Percentiles rank a stretch among this genome's conserved stretches.
These are phyloP conservation scores for Limosa lapponica DNA, from an alignment of 2,797 vertebrate genomes.

Conservation along the genomic window DNA sequence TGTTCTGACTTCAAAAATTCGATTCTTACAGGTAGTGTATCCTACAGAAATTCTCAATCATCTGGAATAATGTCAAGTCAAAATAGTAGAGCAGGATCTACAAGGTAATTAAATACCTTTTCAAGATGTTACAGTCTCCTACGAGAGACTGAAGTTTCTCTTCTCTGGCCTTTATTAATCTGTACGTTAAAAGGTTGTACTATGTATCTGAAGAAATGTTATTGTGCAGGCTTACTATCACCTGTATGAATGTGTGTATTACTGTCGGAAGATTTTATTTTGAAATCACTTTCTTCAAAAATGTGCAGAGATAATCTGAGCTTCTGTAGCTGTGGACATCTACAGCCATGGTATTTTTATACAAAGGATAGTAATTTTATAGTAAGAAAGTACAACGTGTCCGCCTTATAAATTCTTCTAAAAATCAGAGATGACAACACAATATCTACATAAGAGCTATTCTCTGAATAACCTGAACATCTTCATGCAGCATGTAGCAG, in stretches of 20 bases:
- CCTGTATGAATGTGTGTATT: not conserved
- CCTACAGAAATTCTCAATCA: conserved; percentile 44
- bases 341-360: not conserved
- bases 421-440: not conserved
- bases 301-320: not conserved
- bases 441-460: not conserved
- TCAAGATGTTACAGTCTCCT: not conserved
- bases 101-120: conserved; percentile 65
- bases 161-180: not conserved
- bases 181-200: not conserved
- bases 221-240: not conserved
- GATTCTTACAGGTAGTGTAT: conserved; percentile 65
- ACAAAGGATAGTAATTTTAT: not conserved
- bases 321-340: not conserved
- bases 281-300: not conserved
- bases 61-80: conserved; percentile 11
- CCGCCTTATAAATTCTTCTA: not conserved
- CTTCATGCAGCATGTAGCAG: not conserved
- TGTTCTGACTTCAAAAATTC: not conserved
- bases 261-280: not conserved
- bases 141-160: not conserved
- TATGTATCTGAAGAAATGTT: not conserved
- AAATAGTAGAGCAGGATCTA: not conserved
- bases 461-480: not conserved
- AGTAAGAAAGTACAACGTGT: not conserved